phyloP scores from a whole-genome alignment of 2,797 vertebrate genomes.

The Lutjanus argentimaculatus region DNA sequence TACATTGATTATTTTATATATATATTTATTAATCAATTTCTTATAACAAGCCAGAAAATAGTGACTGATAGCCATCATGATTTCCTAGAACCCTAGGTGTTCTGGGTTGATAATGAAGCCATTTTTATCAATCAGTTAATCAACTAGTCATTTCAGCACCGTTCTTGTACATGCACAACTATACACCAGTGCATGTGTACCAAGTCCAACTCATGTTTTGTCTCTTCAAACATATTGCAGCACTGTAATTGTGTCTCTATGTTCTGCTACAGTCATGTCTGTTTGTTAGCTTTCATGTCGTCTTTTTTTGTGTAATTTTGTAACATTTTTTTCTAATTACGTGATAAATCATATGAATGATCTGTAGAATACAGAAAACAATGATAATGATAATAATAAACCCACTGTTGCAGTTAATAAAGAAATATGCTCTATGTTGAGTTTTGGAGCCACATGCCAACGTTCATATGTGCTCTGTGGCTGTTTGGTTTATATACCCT shows the following conservation, averaged over 20 bases:
- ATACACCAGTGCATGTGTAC: not conserved
- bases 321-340: too few relatives aligned
- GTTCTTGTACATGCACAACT: not conserved
- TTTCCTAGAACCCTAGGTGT: not conserved
- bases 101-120: not conserved
- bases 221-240: not conserved
- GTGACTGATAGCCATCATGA: too few relatives aligned
- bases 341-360: too few relatives aligned
- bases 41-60: not conserved
- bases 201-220: not conserved
- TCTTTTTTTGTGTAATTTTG: not conserved
- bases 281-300: not conserved
- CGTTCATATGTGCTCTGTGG: not conserved
- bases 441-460: constrained; percentile 7
- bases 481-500: constrained; percentile 14
- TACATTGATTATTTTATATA: too few relatives aligned
- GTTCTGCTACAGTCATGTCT: not conserved
- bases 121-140: not conserved
- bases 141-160: not conserved
- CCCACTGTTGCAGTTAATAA: too few relatives aligned
- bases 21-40: too few relatives aligned
- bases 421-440: not conserved
- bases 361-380: too few relatives aligned
- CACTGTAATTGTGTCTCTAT: not conserved
- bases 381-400: too few relatives aligned